Percentiles rank a stretch among this genome's conserved stretches.
Conservation (phyloP, 2,113 vertebrate genomes). For the Phodopus roborovskii region DNA sequence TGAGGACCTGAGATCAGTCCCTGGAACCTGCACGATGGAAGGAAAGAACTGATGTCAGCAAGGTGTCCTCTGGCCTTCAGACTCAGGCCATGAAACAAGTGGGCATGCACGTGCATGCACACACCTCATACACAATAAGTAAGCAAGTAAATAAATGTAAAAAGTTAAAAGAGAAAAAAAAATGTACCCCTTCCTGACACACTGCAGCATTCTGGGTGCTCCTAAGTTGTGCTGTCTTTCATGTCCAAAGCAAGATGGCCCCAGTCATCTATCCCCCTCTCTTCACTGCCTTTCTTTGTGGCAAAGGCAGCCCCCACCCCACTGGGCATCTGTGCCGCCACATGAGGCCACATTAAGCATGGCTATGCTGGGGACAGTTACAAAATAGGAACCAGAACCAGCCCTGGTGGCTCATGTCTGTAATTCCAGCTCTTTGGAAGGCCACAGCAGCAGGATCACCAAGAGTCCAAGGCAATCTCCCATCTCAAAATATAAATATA, state of each 20-base stretch:
- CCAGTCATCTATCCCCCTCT: fast-evolving
- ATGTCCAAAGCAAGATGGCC: neutral
- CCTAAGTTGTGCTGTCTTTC: neutral
- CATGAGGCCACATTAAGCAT: too few species aligned
- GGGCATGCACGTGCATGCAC: neutral
- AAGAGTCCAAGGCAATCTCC: neutral
- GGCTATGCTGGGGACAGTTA: neutral
- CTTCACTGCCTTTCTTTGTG: neutral
- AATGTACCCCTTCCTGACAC: neutral
- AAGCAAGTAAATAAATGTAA: neutral
- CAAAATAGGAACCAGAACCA: neutral
- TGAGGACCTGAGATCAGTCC: neutral
- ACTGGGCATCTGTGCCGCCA: neutral
- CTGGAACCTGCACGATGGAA: neutral
- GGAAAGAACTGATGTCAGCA: neutral
- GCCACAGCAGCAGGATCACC: neutral
- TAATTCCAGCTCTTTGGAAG: neutral
- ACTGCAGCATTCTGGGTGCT: fast-evolving
- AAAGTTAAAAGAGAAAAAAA: neutral
- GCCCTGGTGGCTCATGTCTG: neutral
- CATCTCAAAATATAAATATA: neutral
- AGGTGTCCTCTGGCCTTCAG: neutral
- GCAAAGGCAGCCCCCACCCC: neutral
- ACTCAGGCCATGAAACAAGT: neutral
- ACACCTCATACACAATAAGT: neutral